Conservation (phyloP, 2,113 vertebrate species). For the Amphilophus citrinellus region DNA sequence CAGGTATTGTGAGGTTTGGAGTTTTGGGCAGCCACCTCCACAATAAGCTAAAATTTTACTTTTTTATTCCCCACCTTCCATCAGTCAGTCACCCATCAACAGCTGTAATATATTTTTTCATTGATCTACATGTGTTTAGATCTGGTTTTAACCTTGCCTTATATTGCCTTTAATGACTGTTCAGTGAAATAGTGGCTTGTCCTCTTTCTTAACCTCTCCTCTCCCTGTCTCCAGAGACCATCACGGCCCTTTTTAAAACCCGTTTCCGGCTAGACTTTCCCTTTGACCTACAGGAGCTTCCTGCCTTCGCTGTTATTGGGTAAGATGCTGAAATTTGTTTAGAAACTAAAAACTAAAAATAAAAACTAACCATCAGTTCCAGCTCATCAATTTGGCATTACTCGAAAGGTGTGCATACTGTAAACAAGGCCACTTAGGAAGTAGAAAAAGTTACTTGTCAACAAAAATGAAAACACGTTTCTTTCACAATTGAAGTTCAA, state of each 20-base stretch:
- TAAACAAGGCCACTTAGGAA: neutral
- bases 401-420: neutral
- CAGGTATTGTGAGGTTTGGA: neutral
- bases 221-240: slow-evolving; percentile 86
- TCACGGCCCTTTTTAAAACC: slow-evolving; percentile 97
- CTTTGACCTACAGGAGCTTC: slow-evolving; percentile 97
- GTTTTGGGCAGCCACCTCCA: neutral
- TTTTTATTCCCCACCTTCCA: neutral
- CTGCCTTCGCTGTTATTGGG: slow-evolving; percentile 97
- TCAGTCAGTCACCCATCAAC: neutral
- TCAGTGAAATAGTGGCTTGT: neutral
- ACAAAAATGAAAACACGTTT: neutral
- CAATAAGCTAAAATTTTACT: neutral
- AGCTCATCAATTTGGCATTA: neutral
- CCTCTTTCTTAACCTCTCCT: neutral
- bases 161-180: neutral
- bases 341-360: too few relatives aligned
- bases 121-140: neutral
- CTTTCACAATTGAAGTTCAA: neutral
- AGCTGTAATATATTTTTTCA: neutral
- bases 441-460: neutral
- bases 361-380: neutral
- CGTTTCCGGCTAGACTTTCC: slow-evolving; percentile 96
- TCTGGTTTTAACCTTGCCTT: neutral
- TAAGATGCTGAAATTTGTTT: slow-evolving; percentile 69